Evolutionary conservation across 2,113 vertebrate species (phyloP), one percentile per base, ranked within the genome.

Genomic region (Promerops cafer): DNA sequence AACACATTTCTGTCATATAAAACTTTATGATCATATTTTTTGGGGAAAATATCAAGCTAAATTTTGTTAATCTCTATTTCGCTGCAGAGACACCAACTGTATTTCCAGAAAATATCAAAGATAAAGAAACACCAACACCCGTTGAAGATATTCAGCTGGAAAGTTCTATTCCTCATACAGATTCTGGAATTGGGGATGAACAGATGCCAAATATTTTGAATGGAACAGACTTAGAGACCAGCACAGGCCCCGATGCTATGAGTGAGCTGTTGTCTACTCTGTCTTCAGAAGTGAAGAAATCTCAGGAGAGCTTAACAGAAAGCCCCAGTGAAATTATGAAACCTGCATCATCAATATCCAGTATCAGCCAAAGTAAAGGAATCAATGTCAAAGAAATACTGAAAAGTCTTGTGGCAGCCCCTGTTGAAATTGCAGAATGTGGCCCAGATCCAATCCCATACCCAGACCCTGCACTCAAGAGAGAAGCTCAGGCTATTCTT

Each of bases 381-480:
- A 99, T 99, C 94, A 99, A 99, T 83, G 98, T 99, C 69, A 99
- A 99, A 96, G 99, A 99, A 97, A 99, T 99, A 94, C 79, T 99
- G 84, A 99, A 99, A 97, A 99, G 99, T 85, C 98, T 99, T 50
- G 99, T 99, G 83, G 99, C 99, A 27, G 98, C 99, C 21, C 99
- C 99, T 5, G 96, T 99, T 72, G 99, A 99, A 89, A 97, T 97
- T 79, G 95, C 98, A 78, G 99, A 99, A 82, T 98, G 98, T 60
- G 98, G 99, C 16, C 98, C 98, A 1, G 99, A 99, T 94, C 98
- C 98, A 0, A 87, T 99, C 72, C 98, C 98, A 22, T 99, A 99
- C 96, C 98, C 99, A 49, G 99, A 99, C 84, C 98, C 98, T 64
- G 97, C 98, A 12, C 74, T 99, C 96, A 99, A 99, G 97, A 99